These are phyloP conservation scores for Latrodectus geometricus DNA, from an alignment of 1,140 invertebrate species.

Conservation along the genomic window DNA sequence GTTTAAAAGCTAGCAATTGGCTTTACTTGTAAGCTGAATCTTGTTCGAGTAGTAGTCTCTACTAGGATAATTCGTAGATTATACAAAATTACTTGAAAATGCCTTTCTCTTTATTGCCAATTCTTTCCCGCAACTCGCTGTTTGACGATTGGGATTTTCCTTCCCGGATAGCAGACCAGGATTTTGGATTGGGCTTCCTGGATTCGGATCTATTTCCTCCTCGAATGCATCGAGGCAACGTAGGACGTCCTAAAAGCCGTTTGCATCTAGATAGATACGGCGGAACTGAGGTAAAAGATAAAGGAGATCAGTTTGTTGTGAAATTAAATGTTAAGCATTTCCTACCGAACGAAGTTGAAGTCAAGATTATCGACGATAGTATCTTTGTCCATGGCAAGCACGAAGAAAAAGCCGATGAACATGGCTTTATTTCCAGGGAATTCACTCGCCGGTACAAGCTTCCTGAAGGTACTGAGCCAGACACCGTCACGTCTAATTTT, in stretches of 20 bases:
- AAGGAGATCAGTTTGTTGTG: background rate
- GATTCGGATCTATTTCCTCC: background rate
- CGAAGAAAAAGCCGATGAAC: constrained; percentile 68
- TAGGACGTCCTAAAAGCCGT: background rate
- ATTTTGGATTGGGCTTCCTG: background rate
- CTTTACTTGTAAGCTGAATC: no score
- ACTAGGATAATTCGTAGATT: no score
- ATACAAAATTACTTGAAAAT: no score
- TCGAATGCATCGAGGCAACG: background rate
- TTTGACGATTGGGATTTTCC: no score
- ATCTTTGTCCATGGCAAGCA: constrained; percentile 67
- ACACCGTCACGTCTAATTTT: constrained; percentile 77
- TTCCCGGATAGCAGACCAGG: background rate
- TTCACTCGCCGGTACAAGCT: constrained; percentile 80
- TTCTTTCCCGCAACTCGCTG: no score
- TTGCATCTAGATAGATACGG: background rate
- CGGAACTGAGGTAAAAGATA: background rate
- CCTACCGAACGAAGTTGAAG: background rate
- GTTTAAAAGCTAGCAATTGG: no score
- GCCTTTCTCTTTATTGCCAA: no score
- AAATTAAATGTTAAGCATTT: no score
- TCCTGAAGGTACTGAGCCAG: constrained; percentile 75
- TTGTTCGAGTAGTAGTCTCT: no score
- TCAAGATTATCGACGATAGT: constrained; percentile 68
- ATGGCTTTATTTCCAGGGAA: constrained; percentile 81